Conservation (phyloP, 2,113 vertebrate genomes). For the Lamprologus callipterus region DNA sequence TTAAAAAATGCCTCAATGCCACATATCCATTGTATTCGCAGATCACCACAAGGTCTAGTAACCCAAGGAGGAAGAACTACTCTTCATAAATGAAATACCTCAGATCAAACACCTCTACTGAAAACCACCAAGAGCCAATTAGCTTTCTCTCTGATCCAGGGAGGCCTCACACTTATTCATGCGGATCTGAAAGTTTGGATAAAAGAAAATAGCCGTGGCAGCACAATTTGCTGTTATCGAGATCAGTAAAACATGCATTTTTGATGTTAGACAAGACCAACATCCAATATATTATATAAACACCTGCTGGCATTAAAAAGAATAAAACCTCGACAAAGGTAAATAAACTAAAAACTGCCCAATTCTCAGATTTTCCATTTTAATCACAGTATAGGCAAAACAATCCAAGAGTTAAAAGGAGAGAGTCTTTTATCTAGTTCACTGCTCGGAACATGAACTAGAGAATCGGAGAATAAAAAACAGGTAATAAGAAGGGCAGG, state of each 20-base stretch:
- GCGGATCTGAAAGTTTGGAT: not conserved
- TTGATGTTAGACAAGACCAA: not conserved
- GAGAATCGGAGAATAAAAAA: conserved; percentile 1
- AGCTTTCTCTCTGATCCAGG: conserved; percentile 13
- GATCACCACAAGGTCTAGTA: not conserved
- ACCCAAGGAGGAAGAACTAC: not conserved
- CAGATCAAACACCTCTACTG: conserved; percentile 3
- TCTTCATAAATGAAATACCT: conserved; percentile 47
- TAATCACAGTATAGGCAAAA: not conserved
- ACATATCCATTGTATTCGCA: not conserved
- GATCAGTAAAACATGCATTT: not conserved
- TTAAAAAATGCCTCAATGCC: not conserved
- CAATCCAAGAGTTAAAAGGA: not conserved
- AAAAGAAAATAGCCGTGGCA: not conserved
- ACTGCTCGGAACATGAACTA: not conserved
- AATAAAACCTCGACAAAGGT: not conserved
- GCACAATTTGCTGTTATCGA: not conserved
- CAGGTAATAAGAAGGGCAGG: not conserved
- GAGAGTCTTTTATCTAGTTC: not conserved
- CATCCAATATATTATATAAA: not conserved
- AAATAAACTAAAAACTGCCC: not conserved
- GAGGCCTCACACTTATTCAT: not conserved
- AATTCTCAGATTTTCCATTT: not conserved
- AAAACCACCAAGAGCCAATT: conserved; percentile 34
- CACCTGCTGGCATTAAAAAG: not conserved